phyloP scores from a whole-genome alignment of 2,888 invertebrate genomes.

The Ectropis crepuscularia region DNA sequence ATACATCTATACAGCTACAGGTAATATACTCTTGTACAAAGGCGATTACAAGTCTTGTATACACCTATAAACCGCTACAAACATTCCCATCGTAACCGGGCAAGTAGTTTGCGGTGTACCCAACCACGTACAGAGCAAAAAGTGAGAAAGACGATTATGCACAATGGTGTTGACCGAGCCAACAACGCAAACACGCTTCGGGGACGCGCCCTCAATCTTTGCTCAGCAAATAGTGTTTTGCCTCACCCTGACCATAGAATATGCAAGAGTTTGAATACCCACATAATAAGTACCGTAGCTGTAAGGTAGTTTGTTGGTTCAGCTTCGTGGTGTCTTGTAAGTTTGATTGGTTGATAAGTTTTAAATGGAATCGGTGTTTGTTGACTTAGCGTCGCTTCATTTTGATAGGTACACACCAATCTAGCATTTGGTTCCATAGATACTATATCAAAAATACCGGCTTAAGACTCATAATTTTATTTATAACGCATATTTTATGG shows the following conservation, averaged over 20 bases:
- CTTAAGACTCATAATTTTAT: too few relatives aligned
- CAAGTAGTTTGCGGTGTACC: constrained; percentile 55
- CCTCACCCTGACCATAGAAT: constrained; percentile 32
- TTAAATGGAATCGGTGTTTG: constrained; percentile 2
- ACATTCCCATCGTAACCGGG: constrained; percentile 47
- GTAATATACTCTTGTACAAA: constrained; percentile 3
- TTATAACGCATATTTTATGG: too few relatives aligned
- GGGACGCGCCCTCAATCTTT: constrained; percentile 63
- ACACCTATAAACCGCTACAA: constrained; percentile 13
- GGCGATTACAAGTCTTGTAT: constrained; percentile 4
- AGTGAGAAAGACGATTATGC: constrained; percentile 72
- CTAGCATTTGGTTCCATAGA: too few relatives aligned
- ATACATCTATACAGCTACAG: not conserved
- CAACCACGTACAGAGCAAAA: constrained; percentile 52
- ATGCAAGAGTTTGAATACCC: constrained; percentile 19
- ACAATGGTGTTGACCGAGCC: constrained; percentile 68
- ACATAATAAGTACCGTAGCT: constrained; percentile 9
- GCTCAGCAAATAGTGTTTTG: constrained; percentile 59
- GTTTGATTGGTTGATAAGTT: constrained; percentile 10
- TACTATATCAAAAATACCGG: too few relatives aligned
- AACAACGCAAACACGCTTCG: constrained; percentile 66
- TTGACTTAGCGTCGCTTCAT: not conserved
- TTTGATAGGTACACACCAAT: not conserved
- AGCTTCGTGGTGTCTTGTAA: constrained; percentile 10
- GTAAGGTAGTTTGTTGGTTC: constrained; percentile 6